These are phyloP conservation scores for Antennarius striatus DNA, from an alignment of 2,113 vertebrate genomes.

Conservation along the genomic window DNA sequence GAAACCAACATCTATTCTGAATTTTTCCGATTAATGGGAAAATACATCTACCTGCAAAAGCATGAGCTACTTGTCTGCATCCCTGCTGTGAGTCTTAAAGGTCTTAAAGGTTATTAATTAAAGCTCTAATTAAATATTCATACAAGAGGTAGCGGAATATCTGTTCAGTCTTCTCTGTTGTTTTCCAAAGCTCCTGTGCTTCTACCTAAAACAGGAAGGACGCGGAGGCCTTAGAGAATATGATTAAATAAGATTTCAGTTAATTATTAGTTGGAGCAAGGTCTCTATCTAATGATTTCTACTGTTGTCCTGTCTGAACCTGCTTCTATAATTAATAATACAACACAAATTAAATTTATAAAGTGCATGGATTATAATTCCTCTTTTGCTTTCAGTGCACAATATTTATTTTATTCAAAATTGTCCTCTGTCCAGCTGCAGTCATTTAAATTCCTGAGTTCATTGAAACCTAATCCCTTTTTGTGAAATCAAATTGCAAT, in stretches of 20 bases:
- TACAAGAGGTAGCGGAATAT: too few relatives aligned
- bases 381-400: neutral
- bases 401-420: slow-evolving; percentile 19
- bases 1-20: too few relatives aligned
- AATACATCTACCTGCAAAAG: too few relatives aligned
- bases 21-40: too few relatives aligned
- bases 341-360: neutral
- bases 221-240: neutral
- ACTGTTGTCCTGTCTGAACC: neutral
- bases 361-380: neutral
- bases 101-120: too few relatives aligned
- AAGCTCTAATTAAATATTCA: too few relatives aligned
- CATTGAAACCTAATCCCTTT: slow-evolving; percentile 26
- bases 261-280: too few relatives aligned
- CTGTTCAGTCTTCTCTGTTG: too few relatives aligned
- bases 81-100: too few relatives aligned
- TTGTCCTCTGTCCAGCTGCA: slow-evolving; percentile 3
- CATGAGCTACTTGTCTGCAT: too few relatives aligned
- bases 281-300: neutral
- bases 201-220: neutral
- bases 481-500: slow-evolving; percentile 8
- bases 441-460: slow-evolving; percentile 9
- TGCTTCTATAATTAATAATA: neutral
- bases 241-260: neutral
- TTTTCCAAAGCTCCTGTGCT: too few relatives aligned